phyloP scores from a whole-genome alignment of 2,797 vertebrate species.

The Scyliorhinus canicula region DNA sequence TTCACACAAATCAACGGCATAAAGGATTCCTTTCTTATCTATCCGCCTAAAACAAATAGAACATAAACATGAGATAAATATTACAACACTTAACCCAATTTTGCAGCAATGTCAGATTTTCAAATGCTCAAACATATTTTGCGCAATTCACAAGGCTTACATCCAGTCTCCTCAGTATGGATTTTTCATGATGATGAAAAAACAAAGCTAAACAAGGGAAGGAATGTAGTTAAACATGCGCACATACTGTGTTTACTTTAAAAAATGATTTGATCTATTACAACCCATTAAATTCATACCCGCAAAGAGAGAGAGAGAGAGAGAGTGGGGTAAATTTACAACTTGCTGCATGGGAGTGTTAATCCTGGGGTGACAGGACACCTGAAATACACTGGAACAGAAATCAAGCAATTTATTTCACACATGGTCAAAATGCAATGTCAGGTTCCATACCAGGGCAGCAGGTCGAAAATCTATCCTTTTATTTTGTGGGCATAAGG shows the following conservation, averaged over 20 bases:
- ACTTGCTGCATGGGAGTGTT: neutral
- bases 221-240: neutral
- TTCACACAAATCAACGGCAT: constrained; percentile 18
- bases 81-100: neutral
- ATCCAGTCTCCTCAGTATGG: neutral
- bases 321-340: neutral
- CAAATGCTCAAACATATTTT: neutral
- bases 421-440: neutral
- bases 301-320: too few relatives aligned
- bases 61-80: neutral
- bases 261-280: neutral
- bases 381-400: neutral
- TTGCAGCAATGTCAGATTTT: neutral
- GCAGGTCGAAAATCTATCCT: neutral
- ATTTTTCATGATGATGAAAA: neutral
- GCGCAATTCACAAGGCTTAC: neutral
- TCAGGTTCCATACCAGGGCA: neutral
- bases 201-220: neutral
- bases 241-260: neutral
- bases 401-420: neutral
- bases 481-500: neutral
- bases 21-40: neutral
- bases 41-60: neutral
- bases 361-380: neutral
- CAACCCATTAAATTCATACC: neutral